Percentiles rank a stretch among this genome's conserved stretches.
These are phyloP conservation scores for Polia nebulosa DNA, from an alignment of 2,888 invertebrate species.

Conservation along the genomic window DNA sequence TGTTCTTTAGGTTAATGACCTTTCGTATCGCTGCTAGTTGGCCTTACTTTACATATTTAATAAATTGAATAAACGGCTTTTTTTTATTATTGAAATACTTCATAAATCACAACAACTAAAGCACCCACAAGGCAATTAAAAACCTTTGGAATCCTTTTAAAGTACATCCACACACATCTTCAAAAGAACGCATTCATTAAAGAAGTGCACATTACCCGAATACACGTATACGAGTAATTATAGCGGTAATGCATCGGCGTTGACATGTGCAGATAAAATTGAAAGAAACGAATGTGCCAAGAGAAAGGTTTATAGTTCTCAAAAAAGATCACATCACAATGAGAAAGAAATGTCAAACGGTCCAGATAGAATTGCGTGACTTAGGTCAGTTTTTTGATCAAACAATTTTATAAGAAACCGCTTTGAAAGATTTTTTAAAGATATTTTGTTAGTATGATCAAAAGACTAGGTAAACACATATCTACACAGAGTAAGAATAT, in stretches of 20 bases:
- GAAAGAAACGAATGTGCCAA: conserved; percentile 31
- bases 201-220: not conserved
- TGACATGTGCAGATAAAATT: conserved; percentile 31
- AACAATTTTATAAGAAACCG: conserved; percentile 24
- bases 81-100: no score
- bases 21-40: no score
- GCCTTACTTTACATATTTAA: no score
- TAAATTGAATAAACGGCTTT: no score
- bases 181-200: conserved; percentile 21
- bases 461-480: not conserved
- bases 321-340: conserved; percentile 32
- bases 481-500: not conserved
- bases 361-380: conserved; percentile 38
- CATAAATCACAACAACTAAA: not conserved
- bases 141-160: not conserved
- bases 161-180: conserved; percentile 10
- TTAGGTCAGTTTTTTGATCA: conserved; percentile 64
- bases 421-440: conserved; percentile 22
- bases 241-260: conserved; percentile 34
- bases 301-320: conserved; percentile 27
- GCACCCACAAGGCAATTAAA: not conserved
- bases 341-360: conserved; percentile 37
- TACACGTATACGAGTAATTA: conserved; percentile 33
- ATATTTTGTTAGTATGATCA: conserved; percentile 2
- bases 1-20: no score